Percentiles rank a stretch among this genome's conserved stretches.
These are phyloP conservation scores for Stichodactyla helianthus DNA, from an alignment of 64 coral and sea anemone species.

Conservation along the genomic window DNA sequence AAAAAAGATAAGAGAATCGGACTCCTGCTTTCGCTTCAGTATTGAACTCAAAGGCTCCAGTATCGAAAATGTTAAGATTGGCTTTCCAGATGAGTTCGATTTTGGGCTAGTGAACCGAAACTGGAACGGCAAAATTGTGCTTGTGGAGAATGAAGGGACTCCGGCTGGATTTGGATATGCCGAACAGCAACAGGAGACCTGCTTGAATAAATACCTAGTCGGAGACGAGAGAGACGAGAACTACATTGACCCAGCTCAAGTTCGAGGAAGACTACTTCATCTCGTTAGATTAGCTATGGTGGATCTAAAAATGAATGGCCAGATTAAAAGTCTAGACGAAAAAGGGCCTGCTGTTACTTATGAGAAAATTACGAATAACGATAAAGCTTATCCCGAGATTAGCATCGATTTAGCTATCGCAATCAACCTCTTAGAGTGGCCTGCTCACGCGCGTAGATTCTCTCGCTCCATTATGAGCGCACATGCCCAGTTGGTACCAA, in stretches of 20 bases:
- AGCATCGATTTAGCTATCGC: constrained; percentile 43
- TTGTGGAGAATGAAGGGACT: background rate
- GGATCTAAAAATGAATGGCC: background rate
- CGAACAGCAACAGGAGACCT: background rate
- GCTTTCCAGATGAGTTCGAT: constrained; percentile 39
- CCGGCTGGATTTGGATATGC: constrained; percentile 26
- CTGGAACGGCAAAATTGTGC: constrained; percentile 12
- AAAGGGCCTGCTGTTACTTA: constrained; percentile 37
- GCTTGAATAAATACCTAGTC: constrained; percentile 9
- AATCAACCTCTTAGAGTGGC: constrained; percentile 13
- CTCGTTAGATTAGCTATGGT: background rate
- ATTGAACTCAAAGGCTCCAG: constrained; percentile 29
- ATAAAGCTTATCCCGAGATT: background rate
- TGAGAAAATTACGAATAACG: background rate
- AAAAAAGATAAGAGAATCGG: background rate
- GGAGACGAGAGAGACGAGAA: background rate
- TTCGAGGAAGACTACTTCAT: background rate
- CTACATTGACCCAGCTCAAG: background rate
- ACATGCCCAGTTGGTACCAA: constrained; percentile 25
- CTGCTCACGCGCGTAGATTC: background rate
- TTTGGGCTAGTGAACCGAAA: constrained; percentile 12
- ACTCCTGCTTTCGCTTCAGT: background rate
- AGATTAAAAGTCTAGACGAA: background rate
- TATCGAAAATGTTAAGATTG: constrained; percentile 24
- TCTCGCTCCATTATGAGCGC: background rate